Conservation (phyloP, 2,888 invertebrate species). For the Thymelicus sylvestris region DNA sequence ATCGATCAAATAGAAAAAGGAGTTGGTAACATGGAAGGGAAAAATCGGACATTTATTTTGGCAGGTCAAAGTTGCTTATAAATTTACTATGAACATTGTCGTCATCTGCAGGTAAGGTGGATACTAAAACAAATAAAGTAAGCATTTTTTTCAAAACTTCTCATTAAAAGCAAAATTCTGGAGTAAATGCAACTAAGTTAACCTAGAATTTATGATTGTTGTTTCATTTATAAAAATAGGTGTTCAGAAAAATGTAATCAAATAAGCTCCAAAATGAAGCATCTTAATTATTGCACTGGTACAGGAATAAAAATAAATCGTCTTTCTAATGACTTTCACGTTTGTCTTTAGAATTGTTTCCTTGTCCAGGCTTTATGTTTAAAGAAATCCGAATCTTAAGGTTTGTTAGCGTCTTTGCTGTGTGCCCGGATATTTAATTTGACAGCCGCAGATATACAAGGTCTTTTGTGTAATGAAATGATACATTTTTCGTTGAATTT, state of each 20-base stretch:
- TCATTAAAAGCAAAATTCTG: not conserved
- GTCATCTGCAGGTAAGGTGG: conserved; percentile 20
- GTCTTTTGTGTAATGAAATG: not conserved
- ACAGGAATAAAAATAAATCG: no score
- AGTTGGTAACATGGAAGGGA: conserved; percentile 30
- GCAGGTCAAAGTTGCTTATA: conserved; percentile 28
- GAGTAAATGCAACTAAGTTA: not conserved
- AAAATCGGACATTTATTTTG: conserved; percentile 30
- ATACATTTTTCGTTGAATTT: not conserved
- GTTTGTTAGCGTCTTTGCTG: conserved; percentile 1
- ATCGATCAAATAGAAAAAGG: conserved; percentile 37
- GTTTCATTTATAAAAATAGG: not conserved
- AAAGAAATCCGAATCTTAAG: conserved; percentile 6
- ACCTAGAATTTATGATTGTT: not conserved
- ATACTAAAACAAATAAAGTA: conserved; percentile 22
- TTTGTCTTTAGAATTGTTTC: conserved; percentile 6
- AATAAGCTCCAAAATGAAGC: conserved; percentile 13
- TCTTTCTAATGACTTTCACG: conserved; percentile 16
- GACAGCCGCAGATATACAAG: not conserved
- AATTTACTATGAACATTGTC: conserved; percentile 13
- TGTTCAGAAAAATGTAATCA: conserved; percentile 5
- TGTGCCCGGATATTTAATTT: conserved; percentile 1
- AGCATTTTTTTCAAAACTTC: conserved; percentile 16
- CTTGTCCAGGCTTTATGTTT: conserved; percentile 8
- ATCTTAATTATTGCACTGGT: conserved; percentile 11